Percentiles rank a stretch among this genome's conserved stretches.
Conservation (phyloP, 2,888 invertebrate genomes). For the Xanthorhoe spadicearia region DNA sequence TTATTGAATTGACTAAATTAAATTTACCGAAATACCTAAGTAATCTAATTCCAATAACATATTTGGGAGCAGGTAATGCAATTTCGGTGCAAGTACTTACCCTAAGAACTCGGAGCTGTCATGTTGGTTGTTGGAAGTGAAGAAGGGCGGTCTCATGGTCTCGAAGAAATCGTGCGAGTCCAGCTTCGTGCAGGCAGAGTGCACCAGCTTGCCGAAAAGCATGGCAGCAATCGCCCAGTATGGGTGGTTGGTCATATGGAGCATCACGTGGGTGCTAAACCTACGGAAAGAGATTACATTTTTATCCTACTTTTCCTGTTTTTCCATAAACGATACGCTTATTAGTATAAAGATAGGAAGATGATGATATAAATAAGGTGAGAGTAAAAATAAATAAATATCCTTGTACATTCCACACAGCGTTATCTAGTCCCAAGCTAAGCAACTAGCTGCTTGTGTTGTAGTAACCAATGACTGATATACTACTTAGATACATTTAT, state of each 20-base stretch:
- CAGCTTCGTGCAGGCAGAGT: slow-evolving; percentile 87
- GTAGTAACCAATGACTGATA: too few relatives aligned
- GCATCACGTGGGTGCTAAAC: slow-evolving; percentile 88
- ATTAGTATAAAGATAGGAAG: not conserved
- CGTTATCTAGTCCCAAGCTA: too few relatives aligned
- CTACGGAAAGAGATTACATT: slow-evolving; percentile 55
- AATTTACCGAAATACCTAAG: too few relatives aligned
- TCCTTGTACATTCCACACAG: too few relatives aligned
- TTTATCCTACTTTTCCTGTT: not conserved
- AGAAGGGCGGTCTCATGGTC: slow-evolving; percentile 90
- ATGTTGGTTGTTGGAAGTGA: slow-evolving; percentile 91
- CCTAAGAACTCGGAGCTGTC: slow-evolving; percentile 95
- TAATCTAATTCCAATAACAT: too few relatives aligned
- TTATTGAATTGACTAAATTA: too few relatives aligned
- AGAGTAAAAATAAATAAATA: too few relatives aligned
- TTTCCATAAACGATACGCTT: not conserved
- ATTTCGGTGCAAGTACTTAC: slow-evolving; percentile 61
- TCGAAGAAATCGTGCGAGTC: slow-evolving; percentile 89
- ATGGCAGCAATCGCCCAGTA: slow-evolving; percentile 88
- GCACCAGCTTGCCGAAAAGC: slow-evolving; percentile 89
- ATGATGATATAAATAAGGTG: too few relatives aligned
- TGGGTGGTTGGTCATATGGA: slow-evolving; percentile 80
- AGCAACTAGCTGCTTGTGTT: too few relatives aligned
- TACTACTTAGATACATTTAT: too few relatives aligned
- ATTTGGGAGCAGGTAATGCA: too few relatives aligned